A percentile compares a stretch with the other conserved stretches of the same genome.
phyloP scores from a whole-genome alignment of 2,113 vertebrate species.

The Pundamilia nyererei region DNA sequence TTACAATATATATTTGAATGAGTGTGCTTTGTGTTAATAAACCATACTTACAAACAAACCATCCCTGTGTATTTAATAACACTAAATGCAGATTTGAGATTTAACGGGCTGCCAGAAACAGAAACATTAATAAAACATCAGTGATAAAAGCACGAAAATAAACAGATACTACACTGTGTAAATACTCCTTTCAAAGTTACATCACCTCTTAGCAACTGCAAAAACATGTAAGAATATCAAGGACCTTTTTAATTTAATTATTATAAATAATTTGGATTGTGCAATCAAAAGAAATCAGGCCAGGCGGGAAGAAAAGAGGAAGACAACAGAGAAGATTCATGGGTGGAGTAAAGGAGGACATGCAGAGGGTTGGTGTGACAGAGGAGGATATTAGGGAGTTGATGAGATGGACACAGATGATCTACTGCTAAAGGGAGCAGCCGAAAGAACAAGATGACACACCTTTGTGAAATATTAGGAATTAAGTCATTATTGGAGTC shows the following conservation, averaged over 20 bases:
- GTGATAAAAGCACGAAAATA: neutral
- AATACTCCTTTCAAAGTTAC: neutral
- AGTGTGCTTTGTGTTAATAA: neutral
- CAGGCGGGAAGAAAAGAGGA: rapidly evolving
- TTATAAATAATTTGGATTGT: neutral
- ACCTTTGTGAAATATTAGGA: neutral
- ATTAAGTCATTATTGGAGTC: neutral
- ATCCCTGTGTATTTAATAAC: neutral
- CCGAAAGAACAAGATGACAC: rapidly evolving
- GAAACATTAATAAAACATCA: neutral
- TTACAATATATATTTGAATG: neutral
- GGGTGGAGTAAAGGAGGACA: rapidly evolving
- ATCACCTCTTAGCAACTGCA: neutral
- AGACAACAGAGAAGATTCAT: neutral
- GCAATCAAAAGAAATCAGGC: neutral
- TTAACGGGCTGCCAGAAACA: neutral
- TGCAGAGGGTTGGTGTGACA: neutral
- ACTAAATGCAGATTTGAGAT: neutral
- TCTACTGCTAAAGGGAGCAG: neutral
- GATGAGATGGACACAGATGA: neutral
- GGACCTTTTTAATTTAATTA: neutral
- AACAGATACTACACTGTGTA: neutral
- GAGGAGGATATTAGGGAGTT: neutral
- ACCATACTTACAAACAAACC: neutral
- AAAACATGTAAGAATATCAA: neutral